Percentiles rank a stretch among this genome's conserved stretches.
Conservation (phyloP, 2,797 vertebrate genomes). For the Trichosurus vulpecula region DNA sequence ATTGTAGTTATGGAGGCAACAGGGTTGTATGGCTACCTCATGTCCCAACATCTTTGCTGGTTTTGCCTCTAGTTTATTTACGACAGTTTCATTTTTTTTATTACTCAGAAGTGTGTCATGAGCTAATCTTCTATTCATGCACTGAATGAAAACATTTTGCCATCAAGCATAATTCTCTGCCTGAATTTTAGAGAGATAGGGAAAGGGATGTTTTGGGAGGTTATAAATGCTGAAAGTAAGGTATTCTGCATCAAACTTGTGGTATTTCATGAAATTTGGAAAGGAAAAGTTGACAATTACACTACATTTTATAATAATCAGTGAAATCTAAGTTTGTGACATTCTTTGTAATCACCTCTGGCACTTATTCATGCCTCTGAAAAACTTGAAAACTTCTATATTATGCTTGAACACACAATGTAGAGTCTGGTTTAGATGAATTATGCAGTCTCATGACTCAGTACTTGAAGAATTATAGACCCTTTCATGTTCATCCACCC, state of each 20-base stretch:
- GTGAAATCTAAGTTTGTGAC: background rate
- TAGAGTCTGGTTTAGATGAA: constrained; percentile 60
- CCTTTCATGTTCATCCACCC: background rate
- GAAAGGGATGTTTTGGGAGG: background rate
- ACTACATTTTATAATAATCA: background rate
- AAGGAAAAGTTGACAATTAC: background rate
- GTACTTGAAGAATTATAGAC: background rate
- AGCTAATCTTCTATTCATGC: background rate
- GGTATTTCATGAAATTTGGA: background rate
- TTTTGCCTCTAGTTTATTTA: no score
- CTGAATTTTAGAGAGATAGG: background rate
- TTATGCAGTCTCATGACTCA: constrained; percentile 52
- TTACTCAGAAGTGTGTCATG: background rate
- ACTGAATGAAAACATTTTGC: background rate
- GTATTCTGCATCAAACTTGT: background rate
- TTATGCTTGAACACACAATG: constrained; percentile 62
- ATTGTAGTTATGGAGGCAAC: no score
- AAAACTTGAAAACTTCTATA: constrained; percentile 52
- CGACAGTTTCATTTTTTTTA: no score
- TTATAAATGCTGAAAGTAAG: background rate
- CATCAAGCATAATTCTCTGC: background rate
- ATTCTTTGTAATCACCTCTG: constrained; percentile 37
- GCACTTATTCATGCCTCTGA: constrained; percentile 53
- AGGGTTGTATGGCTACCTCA: no score
- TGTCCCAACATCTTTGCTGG: no score